Percentiles rank a stretch among this genome's conserved stretches.
These are phyloP conservation scores for Caenorhabditis uteleia DNA, from an alignment of 2,888 invertebrate species.

Conservation along the genomic window DNA sequence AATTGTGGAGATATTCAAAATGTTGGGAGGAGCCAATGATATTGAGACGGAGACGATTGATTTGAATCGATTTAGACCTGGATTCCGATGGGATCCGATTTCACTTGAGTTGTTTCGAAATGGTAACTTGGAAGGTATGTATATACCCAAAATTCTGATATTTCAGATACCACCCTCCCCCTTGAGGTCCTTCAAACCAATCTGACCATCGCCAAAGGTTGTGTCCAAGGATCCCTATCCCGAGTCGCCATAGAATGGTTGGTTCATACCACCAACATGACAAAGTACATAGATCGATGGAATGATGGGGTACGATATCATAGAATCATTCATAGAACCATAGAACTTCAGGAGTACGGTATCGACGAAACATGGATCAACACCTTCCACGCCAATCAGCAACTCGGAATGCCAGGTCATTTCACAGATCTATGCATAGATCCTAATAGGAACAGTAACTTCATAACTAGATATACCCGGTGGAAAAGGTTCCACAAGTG, in stretches of 20 bases:
- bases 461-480: conserved; percentile 19
- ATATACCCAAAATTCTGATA: too few species aligned
- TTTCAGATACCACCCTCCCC: conserved; percentile 26
- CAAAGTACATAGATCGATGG: conserved; percentile 16
- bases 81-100: conserved; percentile 29
- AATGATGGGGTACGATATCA: conserved; percentile 13
- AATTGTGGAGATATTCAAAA: conserved; percentile 28
- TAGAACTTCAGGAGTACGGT: conserved; percentile 20
- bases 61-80: too few species aligned
- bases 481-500: too few species aligned
- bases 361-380: conserved; percentile 33
- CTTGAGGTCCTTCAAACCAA: conserved; percentile 4
- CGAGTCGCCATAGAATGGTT: conserved; percentile 45
- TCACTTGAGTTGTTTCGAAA: conserved; percentile 30
- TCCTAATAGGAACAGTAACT: conserved; percentile 26
- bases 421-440: conserved; percentile 40
- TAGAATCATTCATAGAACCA: not conserved
- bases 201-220: conserved; percentile 45
- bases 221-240: conserved; percentile 40
- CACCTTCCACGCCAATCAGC: conserved; percentile 19
- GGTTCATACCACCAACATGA: conserved; percentile 28
- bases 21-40: conserved; percentile 45
- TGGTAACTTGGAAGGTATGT: conserved; percentile 1
- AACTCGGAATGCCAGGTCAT: conserved; percentile 43
- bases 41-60: conserved; percentile 29